A percentile compares a stretch with the other conserved stretches of the same genome.
Conservation (phyloP, 2,888 invertebrate genomes). For the Pantelozetes paolii region DNA sequence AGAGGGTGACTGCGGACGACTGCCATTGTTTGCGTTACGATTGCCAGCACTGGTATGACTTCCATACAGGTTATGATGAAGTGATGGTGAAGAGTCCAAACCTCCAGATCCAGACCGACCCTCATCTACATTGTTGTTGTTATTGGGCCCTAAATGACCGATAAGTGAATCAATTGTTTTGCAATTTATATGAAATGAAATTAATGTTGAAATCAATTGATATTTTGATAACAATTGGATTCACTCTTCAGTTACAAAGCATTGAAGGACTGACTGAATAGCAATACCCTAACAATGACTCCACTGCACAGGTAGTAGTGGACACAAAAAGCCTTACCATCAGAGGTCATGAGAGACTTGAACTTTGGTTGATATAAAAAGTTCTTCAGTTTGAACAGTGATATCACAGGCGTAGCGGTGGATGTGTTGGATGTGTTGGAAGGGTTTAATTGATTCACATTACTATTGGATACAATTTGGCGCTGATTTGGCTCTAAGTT, state of each 20-base stretch:
- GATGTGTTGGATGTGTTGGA: conserved; percentile 39
- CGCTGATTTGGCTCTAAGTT: conserved; percentile 24
- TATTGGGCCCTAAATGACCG: conserved; percentile 44
- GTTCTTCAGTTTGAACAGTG: conserved; percentile 48
- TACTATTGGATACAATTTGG: conserved; percentile 17
- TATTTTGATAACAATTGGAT: too few species aligned
- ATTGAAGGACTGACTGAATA: not conserved
- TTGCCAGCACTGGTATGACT: conserved; percentile 47
- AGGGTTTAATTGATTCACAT: conserved; percentile 9
- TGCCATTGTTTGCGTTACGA: conserved; percentile 53
- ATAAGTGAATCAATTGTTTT: not conserved
- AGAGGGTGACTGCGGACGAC: conserved; percentile 57
- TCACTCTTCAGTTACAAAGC: not conserved
- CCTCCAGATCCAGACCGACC: conserved; percentile 43
- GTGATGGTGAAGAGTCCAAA: conserved; percentile 45
- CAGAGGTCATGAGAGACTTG: conserved; percentile 43
- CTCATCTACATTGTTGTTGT: conserved; percentile 43
- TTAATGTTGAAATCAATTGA: too few species aligned
- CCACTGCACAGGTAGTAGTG: not conserved
- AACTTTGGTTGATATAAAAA: conserved; percentile 48
- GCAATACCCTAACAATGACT: too few species aligned
- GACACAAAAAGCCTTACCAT: conserved; percentile 25
- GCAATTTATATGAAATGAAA: too few species aligned
- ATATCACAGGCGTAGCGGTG: conserved; percentile 48
- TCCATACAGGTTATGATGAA: conserved; percentile 47